Percentiles rank a stretch among this genome's conserved stretches.
Evolutionary conservation across 2,797 vertebrate species (phyloP).

Genomic region (Meda fulgida): DNA sequence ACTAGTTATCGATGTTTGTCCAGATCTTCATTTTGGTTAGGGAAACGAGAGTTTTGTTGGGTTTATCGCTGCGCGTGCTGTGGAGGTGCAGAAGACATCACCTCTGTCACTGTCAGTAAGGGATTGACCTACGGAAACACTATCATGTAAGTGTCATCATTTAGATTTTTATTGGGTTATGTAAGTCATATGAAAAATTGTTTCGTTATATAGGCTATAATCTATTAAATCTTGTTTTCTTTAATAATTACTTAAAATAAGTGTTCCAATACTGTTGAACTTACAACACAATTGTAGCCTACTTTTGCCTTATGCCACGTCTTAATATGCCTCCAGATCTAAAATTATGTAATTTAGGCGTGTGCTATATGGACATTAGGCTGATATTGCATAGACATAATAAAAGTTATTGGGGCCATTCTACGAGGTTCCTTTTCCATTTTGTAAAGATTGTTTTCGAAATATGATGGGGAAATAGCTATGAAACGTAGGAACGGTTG

Average conservation of each 20-base stretch:
- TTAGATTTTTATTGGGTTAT: neutral
- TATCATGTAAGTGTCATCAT: conserved; percentile 14
- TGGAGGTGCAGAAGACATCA: conserved; percentile 18
- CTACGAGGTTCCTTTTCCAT: neutral
- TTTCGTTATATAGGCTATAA: neutral
- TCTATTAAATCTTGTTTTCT: neutral
- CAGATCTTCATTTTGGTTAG: neutral
- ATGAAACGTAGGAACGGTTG: neutral
- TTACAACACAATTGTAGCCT: neutral
- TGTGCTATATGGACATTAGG: neutral
- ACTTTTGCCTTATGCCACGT: neutral
- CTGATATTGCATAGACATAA: neutral
- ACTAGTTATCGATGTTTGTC: neutral
- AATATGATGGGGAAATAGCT: neutral
- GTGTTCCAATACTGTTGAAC: neutral
- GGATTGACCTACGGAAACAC: neutral
- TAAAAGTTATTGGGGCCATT: neutral
- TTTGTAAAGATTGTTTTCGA: neutral
- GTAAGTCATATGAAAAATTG: neutral
- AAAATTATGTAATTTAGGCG: neutral
- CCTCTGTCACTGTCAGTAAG: neutral
- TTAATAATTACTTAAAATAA: neutral
- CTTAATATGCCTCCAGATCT: neutral
- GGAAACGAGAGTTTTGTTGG: neutral
- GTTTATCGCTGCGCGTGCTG: conserved; percentile 3